phyloP scores from a whole-genome alignment of 2,888 invertebrate species.

The Andrena marginata region DNA sequence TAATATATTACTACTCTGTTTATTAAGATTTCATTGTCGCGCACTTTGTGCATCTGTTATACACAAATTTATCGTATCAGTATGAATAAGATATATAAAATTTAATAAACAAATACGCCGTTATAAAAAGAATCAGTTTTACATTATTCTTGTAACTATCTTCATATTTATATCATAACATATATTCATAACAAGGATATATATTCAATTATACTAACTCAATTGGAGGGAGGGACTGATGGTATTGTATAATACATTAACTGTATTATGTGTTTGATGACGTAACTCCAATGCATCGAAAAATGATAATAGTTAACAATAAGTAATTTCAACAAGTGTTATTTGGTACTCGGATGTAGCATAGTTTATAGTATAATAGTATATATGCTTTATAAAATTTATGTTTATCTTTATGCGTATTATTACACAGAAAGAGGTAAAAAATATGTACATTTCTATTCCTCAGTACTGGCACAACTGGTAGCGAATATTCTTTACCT shows the following conservation, averaged over 20 bases:
- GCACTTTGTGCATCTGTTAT: too few species aligned
- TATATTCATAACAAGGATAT: background rate
- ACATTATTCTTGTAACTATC: background rate
- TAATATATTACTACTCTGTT: too few species aligned
- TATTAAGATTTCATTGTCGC: too few species aligned
- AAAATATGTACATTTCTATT: slow-evolving; percentile 41
- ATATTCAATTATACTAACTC: slow-evolving; percentile 30
- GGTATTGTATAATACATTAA: slow-evolving; percentile 20
- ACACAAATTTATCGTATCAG: background rate
- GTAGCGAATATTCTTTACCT: slow-evolving; percentile 85
- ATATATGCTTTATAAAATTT: background rate
- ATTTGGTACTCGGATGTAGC: too few species aligned
- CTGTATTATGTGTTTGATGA: slow-evolving; percentile 1
- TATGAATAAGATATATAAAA: background rate
- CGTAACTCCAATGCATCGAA: background rate
- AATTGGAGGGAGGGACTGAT: slow-evolving; percentile 16
- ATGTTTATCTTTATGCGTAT: background rate
- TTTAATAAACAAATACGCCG: background rate
- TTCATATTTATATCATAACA: background rate
- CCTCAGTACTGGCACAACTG: slow-evolving; percentile 86
- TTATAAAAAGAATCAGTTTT: background rate
- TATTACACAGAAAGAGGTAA: slow-evolving; percentile 1
- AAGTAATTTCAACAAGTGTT: background rate
- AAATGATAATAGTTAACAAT: background rate
- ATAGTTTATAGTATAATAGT: background rate